A percentile compares a stretch with the other conserved stretches of the same genome.
Conservation (phyloP, 2,888 invertebrate genomes). For the Lymantria monacha region DNA sequence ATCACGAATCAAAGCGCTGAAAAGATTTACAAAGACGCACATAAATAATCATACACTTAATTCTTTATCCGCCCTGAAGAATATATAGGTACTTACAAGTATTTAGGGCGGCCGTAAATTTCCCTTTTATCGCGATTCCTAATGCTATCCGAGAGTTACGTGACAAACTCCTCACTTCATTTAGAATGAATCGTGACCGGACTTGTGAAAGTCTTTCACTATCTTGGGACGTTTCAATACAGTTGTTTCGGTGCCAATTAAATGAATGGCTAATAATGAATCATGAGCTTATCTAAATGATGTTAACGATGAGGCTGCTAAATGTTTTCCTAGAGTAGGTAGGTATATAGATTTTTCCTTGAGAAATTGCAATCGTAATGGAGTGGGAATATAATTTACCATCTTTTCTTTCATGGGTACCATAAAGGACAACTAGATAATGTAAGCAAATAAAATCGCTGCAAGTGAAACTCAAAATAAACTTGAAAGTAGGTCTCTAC, state of each 20-base stretch:
- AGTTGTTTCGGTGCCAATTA: constrained; percentile 36
- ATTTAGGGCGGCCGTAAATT: constrained; percentile 65
- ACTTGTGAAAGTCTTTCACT: constrained; percentile 57
- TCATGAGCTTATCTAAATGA: constrained; percentile 2
- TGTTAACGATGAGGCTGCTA: not conserved
- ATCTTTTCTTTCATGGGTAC: too few relatives aligned
- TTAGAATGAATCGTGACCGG: constrained; percentile 62
- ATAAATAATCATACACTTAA: constrained; percentile 16
- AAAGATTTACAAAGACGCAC: constrained; percentile 1
- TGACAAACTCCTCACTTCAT: constrained; percentile 75
- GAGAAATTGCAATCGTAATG: not conserved
- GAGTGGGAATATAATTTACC: too few relatives aligned
- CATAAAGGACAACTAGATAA: too few relatives aligned
- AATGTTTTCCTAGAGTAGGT: not conserved
- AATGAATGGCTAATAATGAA: constrained; percentile 10
- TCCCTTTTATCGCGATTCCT: constrained; percentile 69
- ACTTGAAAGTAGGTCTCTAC: too few relatives aligned
- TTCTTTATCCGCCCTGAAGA: constrained; percentile 23
- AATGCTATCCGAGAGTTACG: constrained; percentile 64
- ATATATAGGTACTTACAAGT: constrained; percentile 40
- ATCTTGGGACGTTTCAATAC: constrained; percentile 45
- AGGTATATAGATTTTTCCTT: not conserved
- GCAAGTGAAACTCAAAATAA: too few relatives aligned
- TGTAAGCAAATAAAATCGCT: too few relatives aligned
- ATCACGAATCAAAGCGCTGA: not conserved